These are phyloP conservation scores for Microtus richardsoni DNA, from an alignment of 2,113 vertebrate species.

Conservation along the genomic window DNA sequence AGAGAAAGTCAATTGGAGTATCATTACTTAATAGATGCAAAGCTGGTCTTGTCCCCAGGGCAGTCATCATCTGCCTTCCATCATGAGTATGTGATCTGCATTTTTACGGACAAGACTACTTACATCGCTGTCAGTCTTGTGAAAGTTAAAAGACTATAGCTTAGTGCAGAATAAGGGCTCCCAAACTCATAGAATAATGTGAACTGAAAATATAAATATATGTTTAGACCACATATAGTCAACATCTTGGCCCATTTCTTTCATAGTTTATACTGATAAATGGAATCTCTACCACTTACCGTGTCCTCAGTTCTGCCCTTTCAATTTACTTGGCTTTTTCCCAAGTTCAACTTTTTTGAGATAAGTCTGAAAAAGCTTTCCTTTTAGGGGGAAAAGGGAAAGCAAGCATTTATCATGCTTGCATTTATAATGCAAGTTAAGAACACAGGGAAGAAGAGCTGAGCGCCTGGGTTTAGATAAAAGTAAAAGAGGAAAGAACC, in stretches of 20 bases:
- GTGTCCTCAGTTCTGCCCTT: not conserved
- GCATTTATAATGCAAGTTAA: not conserved
- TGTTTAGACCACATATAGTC: not conserved
- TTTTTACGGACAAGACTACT: slow-evolving; percentile 36
- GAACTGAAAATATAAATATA: not conserved
- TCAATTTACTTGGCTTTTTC: slow-evolving; percentile 3
- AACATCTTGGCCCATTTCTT: slow-evolving; percentile 4
- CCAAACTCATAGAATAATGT: not conserved
- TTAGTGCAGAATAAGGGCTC: not conserved
- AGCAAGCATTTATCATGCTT: not conserved
- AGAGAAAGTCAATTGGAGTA: not conserved
- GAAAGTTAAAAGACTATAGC: not conserved
- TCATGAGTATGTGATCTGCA: not conserved
- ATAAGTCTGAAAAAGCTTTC: not conserved
- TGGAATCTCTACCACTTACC: not conserved
- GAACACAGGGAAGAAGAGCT: not conserved
- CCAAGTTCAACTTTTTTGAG: slow-evolving; percentile 12
- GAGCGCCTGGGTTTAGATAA: not conserved
- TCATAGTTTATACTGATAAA: slow-evolving; percentile 2
- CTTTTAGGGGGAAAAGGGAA: not conserved
- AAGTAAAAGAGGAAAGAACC: not conserved
- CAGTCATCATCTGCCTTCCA: not conserved
- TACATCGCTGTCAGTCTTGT: not conserved
- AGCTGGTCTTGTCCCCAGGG: not conserved
- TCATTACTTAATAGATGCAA: slow-evolving; percentile 12